Evolutionary conservation across 2,113 vertebrate genomes (phyloP), one percentile per base, ranked within the genome.

Genomic region (Lates calcarifer): DNA sequence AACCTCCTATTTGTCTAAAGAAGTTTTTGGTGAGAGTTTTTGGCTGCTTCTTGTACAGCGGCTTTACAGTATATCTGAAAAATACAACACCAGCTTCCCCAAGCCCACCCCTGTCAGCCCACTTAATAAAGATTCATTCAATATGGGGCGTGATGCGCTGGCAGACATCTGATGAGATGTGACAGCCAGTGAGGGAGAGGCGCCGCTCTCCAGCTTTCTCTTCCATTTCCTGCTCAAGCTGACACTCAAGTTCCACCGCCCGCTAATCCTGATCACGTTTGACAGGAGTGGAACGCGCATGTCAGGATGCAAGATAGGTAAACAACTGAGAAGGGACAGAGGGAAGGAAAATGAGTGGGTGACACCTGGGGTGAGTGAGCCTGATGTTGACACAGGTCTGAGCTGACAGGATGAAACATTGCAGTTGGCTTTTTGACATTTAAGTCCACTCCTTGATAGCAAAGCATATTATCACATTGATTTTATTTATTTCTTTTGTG

Each of bases 201-300:
- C 2, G n/a, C 62, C 29, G 76, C 87, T 92, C 89, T 87, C 73
- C 60, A 55, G 75, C 73, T 81, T 84, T 87, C 88, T 82, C 81
- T 87, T 82, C 89, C 86, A 82, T 88, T 93, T 91, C 87, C 90
- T 85, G 89, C 89, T 92, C 56, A 13, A 81, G 67, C 87, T 92
- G 89, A 81, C 90, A 85, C 74, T 89, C 82, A 81, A 63, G 57
- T 73, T 79, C 83, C 26, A 79, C 79, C 37, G 60, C 78, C 80
- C 18, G 71, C 84, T 87, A 74, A 91, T 86, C 88, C 79, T 91
- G 90, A 95, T 92, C 71, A 65, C 79, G 81, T 89, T 84, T 94
- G 95, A 93, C 94, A 93, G 91, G 74, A 43, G 79, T n/a, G 86
- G 87, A 93, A 83, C 76, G 77, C 73, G 72, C 89, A 84, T 51